phyloP scores from a whole-genome alignment of 2,113 vertebrate genomes.

The Brachyistius frenatus region DNA sequence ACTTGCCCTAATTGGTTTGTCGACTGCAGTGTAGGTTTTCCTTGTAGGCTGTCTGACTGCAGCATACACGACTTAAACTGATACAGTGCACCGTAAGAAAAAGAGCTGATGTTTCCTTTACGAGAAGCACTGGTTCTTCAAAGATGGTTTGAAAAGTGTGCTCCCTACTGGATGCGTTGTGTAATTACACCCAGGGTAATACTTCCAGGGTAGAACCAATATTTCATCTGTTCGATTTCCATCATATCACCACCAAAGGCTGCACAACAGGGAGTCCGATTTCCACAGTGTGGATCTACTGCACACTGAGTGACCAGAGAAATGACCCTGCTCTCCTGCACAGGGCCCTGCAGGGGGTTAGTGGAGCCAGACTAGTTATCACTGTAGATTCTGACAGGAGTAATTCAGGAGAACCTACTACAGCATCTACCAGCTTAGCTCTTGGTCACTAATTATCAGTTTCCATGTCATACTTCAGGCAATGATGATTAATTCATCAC shows the following conservation, averaged over 20 bases:
- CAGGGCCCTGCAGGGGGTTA: neutral
- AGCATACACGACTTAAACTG: neutral
- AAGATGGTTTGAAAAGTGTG: constrained; percentile 67
- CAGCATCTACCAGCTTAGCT: neutral
- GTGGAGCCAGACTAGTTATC: neutral
- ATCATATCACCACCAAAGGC: neutral
- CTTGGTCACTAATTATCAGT: neutral
- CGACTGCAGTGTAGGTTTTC: neutral
- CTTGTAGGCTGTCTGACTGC: neutral
- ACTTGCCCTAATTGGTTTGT: neutral
- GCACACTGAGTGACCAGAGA: neutral
- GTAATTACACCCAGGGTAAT: constrained; percentile 62
- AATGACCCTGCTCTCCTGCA: neutral
- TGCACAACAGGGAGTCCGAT: neutral
- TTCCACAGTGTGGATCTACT: neutral
- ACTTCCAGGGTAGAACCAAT: neutral
- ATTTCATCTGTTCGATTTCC: neutral
- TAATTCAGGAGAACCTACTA: neutral
- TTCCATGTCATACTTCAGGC: too few species aligned
- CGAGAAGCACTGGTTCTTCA: neutral
- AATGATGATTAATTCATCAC: too few species aligned
- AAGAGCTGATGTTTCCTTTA: neutral
- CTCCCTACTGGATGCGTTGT: constrained; percentile 69
- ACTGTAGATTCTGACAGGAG: neutral
- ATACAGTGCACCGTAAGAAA: neutral